phyloP scores from a whole-genome alignment of 1,140 invertebrate species.

The Drosophila leontia region DNA sequence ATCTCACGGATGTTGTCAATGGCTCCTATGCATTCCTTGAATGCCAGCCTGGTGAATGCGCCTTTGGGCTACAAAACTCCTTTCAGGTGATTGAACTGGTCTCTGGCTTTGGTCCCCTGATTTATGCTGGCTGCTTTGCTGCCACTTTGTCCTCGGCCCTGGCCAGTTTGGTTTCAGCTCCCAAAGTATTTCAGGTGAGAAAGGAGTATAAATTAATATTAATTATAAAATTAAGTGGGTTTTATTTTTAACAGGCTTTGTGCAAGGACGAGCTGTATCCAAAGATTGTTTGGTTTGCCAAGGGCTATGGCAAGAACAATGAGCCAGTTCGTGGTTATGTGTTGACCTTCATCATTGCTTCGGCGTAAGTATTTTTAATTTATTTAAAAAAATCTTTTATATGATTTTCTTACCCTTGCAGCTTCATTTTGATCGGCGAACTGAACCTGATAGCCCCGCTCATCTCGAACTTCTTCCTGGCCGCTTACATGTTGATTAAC shows the following conservation, averaged over 20 bases:
- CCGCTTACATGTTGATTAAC: constrained; percentile 98
- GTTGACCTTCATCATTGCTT: constrained; percentile 95
- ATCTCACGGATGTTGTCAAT: constrained; percentile 86
- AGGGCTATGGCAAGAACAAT: constrained; percentile 95
- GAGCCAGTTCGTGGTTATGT: constrained; percentile 97
- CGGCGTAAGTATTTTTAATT: constrained; percentile 89
- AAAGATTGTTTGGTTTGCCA: constrained; percentile 95
- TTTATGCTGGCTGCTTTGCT: constrained; percentile 98
- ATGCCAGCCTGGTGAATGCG: constrained; percentile 86
- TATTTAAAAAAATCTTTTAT: too few relatives aligned
- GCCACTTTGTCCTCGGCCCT: constrained; percentile 98
- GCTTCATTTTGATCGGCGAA: constrained; percentile 89
- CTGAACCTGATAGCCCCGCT: constrained; percentile 97
- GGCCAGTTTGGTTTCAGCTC: constrained; percentile 97
- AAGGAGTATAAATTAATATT: background rate
- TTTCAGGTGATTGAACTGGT: constrained; percentile 95
- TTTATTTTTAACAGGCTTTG: constrained; percentile 88
- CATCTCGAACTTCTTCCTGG: constrained; percentile 99
- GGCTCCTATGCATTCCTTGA: constrained; percentile 85
- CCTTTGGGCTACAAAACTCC: constrained; percentile 90
- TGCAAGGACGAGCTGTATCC: constrained; percentile 98
- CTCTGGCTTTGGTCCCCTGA: constrained; percentile 95
- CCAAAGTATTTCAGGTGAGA: constrained; percentile 93
- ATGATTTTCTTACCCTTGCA: constrained; percentile 9
- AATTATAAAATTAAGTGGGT: background rate